Evolutionary conservation across 2,888 invertebrate genomes (phyloP), one percentile per base, ranked within the genome.

Genomic region (Geotrupes spiniger): DNA sequence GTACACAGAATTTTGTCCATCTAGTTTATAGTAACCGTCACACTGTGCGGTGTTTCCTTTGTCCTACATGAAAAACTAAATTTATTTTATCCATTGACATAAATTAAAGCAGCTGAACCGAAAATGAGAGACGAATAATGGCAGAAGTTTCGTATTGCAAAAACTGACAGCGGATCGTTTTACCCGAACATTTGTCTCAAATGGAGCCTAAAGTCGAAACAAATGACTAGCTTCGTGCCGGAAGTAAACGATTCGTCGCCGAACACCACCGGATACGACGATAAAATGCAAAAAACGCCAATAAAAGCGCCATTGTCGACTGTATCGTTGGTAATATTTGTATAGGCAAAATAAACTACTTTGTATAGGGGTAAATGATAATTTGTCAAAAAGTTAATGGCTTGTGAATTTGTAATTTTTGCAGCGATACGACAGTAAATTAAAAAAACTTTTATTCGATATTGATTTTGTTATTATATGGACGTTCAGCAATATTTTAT

Each of bases 351-450:
- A 62, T 59, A 61, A 62, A 63, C 54, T 58, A 59, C 54, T 61
- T 57, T 62, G 58, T 58, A 60, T 56, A 53, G 63, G 62, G 50
- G 44, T 38, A 40, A 41, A 45, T 11, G 26, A 41, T 31, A 37
- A 78, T 81, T 78, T 78, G 76, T 81, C 80, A 80, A 72, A 58
- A 65, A 75, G 69, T 76, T 79, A 81, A 81, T 81, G 80, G 80
- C 69, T 75, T 76, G 78, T 75, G 73, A 79, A 80, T 78, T 78
- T 69, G 73, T 72, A 74, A 76, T 50, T 49, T 49, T 49, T 37
- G 26, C 42, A 46, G 28, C 29, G 45, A 29, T 25, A 33, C 12
- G 40, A 29, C 46, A 21, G 39, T 38, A 16, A 29, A 28, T 14
- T 26, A 29, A 25, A 38, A 39, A 39, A 26, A 29, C 12, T 26